Conservation (phyloP, 2,113 vertebrate species). For the Rhineura floridana region DNA sequence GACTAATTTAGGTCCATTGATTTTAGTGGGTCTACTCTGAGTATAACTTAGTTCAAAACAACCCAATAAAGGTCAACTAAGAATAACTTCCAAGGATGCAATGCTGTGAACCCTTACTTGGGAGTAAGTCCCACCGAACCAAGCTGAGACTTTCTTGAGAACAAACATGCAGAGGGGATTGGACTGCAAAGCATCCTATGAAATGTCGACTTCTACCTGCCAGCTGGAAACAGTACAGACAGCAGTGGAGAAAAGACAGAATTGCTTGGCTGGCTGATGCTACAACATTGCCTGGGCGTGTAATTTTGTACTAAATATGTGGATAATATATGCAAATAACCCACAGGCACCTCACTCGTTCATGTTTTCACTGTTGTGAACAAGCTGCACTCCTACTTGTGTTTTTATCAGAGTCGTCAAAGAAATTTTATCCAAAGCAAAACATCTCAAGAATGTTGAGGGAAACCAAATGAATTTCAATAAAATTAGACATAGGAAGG, state of each 20-base stretch:
- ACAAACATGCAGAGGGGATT: no score
- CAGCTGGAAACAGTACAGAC: not conserved
- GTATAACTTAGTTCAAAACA: no score
- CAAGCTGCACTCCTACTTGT: not conserved
- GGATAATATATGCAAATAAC: not conserved
- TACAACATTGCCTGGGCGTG: not conserved
- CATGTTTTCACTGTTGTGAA: not conserved
- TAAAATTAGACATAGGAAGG: not conserved
- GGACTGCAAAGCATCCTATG: no score
- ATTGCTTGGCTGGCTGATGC: not conserved
- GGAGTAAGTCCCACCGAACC: no score
- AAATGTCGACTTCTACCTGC: not conserved
- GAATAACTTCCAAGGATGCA: not conserved
- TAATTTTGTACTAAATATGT: not conserved
- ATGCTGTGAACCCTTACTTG: no score
- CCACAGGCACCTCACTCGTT: not conserved
- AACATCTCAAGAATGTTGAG: not conserved
- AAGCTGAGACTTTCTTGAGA: no score
- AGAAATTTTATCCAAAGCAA: not conserved
- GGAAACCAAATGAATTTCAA: not conserved
- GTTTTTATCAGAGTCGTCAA: not conserved
- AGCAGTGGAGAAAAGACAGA: not conserved
- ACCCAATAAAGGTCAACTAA: not conserved
- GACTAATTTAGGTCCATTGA: no score
- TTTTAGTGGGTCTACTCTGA: no score